Conservation (phyloP, 2,888 invertebrate genomes). For the Coelopa pilipes region DNA sequence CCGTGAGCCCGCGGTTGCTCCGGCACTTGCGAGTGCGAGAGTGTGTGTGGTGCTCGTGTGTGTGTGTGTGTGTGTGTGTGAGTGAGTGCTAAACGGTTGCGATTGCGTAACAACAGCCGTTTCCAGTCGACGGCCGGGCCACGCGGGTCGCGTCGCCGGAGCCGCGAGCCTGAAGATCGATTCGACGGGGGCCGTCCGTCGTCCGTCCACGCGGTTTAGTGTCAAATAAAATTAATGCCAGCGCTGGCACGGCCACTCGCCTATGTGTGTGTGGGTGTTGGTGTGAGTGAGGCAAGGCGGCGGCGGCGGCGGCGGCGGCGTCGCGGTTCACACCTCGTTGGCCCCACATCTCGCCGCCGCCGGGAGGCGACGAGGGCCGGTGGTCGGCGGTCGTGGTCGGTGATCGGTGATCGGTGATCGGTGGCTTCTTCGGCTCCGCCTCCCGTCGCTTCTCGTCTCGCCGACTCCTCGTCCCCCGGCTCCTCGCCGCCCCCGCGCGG, state of each 20-base stretch:
- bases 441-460: too few species aligned
- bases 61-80: neutral
- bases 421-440: too few species aligned
- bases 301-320: neutral
- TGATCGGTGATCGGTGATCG: too few species aligned
- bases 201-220: neutral
- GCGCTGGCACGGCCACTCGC: neutral
- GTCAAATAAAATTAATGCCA: neutral
- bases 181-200: neutral
- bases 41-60: neutral
- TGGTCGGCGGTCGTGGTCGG: too few species aligned
- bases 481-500: neutral
- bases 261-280: too few species aligned
- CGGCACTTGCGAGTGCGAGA: neutral
- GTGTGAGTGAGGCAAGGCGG: too few species aligned
- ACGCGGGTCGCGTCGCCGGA: neutral
- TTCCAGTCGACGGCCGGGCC: neutral
- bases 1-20: neutral
- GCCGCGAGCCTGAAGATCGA: neutral
- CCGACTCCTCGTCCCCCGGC: neutral
- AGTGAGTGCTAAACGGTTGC: conserved; percentile 10
- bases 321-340: neutral
- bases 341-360: neutral
- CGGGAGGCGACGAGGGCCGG: neutral
- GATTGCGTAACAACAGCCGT: neutral